These are phyloP conservation scores for Sebastes minor DNA, from an alignment of 2,797 vertebrate genomes.

Conservation along the genomic window DNA sequence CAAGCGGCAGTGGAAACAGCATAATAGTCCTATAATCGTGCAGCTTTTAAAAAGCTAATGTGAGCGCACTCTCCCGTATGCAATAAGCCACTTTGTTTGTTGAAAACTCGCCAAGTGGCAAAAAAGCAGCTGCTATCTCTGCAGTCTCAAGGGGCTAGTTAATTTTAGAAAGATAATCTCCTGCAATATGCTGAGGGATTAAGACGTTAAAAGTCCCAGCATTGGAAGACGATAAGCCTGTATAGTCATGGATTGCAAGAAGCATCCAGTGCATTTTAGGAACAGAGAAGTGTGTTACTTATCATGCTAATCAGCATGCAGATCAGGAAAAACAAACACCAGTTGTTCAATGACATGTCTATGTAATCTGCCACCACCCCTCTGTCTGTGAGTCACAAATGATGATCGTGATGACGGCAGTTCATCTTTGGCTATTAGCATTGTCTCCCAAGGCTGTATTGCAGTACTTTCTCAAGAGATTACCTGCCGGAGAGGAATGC, in stretches of 20 bases:
- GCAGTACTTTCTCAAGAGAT: constrained; percentile 55
- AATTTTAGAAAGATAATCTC: constrained; percentile 86
- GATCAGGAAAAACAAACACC: constrained; percentile 71
- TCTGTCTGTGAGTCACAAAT: constrained; percentile 55
- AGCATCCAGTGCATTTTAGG: constrained; percentile 55
- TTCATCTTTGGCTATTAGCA: constrained; percentile 69
- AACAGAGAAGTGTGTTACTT: constrained; percentile 45
- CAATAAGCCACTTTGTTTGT: constrained; percentile 78
- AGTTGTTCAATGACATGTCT: constrained; percentile 68
- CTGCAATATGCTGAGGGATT: constrained; percentile 82
- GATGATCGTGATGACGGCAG: constrained; percentile 54
- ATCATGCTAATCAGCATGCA: constrained; percentile 66
- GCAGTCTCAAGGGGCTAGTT: constrained; percentile 77
- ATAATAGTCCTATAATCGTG: constrained; percentile 55
- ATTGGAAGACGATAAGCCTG: constrained; percentile 58
- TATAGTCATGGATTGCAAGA: constrained; percentile 41
- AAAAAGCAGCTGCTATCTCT: constrained; percentile 79
- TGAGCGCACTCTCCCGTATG: constrained; percentile 49
- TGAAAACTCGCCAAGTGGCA: constrained; percentile 73
- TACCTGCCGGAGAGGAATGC: constrained; percentile 66
- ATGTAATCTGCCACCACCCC: constrained; percentile 50
- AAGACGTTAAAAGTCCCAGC: constrained; percentile 72
- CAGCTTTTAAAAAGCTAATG: constrained; percentile 63
- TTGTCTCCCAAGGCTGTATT: constrained; percentile 63
- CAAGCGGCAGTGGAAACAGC: constrained; percentile 39